A percentile compares a stretch with the other conserved stretches of the same genome.
phyloP scores from a whole-genome alignment of 2,888 invertebrate genomes.

The Amorpha juglandis region DNA sequence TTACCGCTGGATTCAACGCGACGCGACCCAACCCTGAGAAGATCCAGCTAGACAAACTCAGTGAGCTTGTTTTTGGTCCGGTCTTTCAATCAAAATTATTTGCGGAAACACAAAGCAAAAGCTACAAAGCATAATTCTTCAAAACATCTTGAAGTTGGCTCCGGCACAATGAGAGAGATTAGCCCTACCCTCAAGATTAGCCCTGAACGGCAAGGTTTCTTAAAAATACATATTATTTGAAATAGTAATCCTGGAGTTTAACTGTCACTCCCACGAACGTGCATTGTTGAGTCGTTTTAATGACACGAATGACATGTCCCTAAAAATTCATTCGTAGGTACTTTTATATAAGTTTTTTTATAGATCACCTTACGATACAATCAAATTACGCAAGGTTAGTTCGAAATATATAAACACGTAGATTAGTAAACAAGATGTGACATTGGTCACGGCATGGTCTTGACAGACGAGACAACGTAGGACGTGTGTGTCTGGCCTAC shows the following conservation, averaged over 20 bases:
- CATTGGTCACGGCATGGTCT: conserved; percentile 4
- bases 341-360: neutral
- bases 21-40: too few relatives aligned
- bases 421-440: conserved; percentile 16
- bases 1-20: too few relatives aligned
- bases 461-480: conserved; percentile 7
- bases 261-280: neutral
- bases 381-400: conserved; percentile 5
- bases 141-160: too few relatives aligned
- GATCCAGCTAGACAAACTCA: too few relatives aligned
- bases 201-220: too few relatives aligned
- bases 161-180: too few relatives aligned
- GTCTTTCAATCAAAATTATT: too few relatives aligned
- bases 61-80: too few relatives aligned
- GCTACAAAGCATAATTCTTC: too few relatives aligned
- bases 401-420: neutral
- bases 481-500: neutral
- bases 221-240: too few relatives aligned
- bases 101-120: too few relatives aligned
- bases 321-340: neutral
- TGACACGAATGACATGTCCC: neutral
- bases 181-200: too few relatives aligned
- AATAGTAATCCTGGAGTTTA: neutral
- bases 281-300: neutral
- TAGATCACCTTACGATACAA: neutral